phyloP scores from a whole-genome alignment of 2,113 vertebrate species.

The Oryctolagus cuniculus region mOryCun1.1 NC_091453.1:39061001-39061500 shows the following conservation, averaged over 20 bases:
- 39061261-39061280: neutral
- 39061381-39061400: neutral
- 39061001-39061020: neutral
- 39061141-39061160: neutral
- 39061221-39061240: neutral
- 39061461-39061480: neutral
- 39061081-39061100: neutral
- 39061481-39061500: neutral
- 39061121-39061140: neutral
- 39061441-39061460: neutral
- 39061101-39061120: slow-evolving; percentile 4
- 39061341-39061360: neutral
- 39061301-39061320: neutral
- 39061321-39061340: neutral
- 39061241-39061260: neutral
- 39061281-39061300: neutral
- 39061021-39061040: neutral
- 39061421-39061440: neutral
- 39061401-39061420: neutral
- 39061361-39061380: neutral
- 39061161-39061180: neutral
- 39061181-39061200: neutral
- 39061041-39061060: neutral
- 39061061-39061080: neutral
- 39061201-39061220: slow-evolving; percentile 23